Conservation (phyloP, 2,113 vertebrate genomes). For the Plecturocebus donacophilus region DNA sequence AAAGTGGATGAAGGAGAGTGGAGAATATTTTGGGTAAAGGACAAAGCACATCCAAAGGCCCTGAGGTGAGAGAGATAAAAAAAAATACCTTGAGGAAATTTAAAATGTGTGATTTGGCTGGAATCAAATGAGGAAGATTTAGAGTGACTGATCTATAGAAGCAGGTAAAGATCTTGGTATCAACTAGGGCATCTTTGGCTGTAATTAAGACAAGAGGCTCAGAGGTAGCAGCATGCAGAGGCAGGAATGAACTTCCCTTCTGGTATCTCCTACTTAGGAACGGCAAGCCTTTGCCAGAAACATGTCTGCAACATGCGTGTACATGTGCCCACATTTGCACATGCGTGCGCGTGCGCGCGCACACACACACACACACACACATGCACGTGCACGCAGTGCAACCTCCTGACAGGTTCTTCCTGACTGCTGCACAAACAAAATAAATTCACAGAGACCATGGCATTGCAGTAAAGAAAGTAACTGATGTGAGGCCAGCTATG, state of each 20-base stretch:
- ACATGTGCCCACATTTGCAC: too few relatives aligned
- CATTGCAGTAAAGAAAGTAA: too few relatives aligned
- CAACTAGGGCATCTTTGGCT: neutral
- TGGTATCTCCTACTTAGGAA: neutral
- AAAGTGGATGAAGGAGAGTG: neutral
- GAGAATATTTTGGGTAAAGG: neutral
- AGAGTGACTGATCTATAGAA: neutral
- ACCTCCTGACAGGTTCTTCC: too few relatives aligned
- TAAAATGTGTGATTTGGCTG: neutral
- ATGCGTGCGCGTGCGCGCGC: fast-evolving
- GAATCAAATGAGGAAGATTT: neutral
- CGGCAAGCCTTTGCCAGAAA: neutral
- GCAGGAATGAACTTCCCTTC: neutral
- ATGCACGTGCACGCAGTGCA: neutral
- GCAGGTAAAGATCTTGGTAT: neutral
- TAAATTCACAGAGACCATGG: too few relatives aligned
- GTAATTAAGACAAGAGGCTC: neutral
- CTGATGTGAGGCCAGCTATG: too few relatives aligned
- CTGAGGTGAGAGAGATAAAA: neutral
- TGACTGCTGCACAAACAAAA: too few relatives aligned
- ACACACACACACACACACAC: neutral
- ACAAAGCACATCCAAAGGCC: neutral
- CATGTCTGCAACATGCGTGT: neutral
- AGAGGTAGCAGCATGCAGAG: neutral
- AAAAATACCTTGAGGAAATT: neutral